phyloP scores from a whole-genome alignment of 2,888 invertebrate species.

The Lordiphosa fenestrarum region DNA sequence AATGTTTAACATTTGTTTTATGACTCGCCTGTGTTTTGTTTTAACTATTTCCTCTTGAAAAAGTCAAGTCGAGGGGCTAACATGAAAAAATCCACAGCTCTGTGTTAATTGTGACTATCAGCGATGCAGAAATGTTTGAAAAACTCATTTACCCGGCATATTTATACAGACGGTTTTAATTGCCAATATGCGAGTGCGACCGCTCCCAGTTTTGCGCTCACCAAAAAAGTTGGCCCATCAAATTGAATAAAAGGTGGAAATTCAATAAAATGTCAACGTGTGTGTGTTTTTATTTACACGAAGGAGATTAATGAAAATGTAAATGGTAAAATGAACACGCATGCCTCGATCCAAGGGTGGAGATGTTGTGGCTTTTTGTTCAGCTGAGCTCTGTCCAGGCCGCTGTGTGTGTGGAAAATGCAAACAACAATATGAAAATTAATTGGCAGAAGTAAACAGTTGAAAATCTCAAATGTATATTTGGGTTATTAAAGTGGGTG shows the following conservation, averaged over 20 bases:
- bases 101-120: conserved; percentile 33
- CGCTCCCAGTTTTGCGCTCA: conserved; percentile 26
- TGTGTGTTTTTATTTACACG: conserved; percentile 23
- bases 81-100: conserved; percentile 12
- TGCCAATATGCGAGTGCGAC: conserved; percentile 9
- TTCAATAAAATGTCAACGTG: conserved; percentile 41
- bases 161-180: conserved; percentile 31
- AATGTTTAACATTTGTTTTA: conserved; percentile 33
- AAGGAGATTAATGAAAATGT: conserved; percentile 38
- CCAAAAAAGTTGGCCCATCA: conserved; percentile 21
- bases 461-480: background rate
- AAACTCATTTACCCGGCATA: conserved; percentile 38
- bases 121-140: conserved; percentile 39
- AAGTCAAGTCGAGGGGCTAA: conserved; percentile 12
- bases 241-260: conserved; percentile 32
- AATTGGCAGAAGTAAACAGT: conserved; percentile 7
- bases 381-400: conserved; percentile 46
- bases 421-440: conserved; percentile 20
- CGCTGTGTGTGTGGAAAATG: conserved; percentile 35
- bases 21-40: conserved; percentile 29
- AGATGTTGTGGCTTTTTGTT: conserved; percentile 6
- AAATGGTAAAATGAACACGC: conserved; percentile 11
- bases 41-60: conserved; percentile 50
- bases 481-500: too few relatives aligned
- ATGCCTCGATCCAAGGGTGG: too few relatives aligned